Evolutionary conservation across 2,888 invertebrate genomes (phyloP).

Genomic region (Philereme vetulata): DNA sequence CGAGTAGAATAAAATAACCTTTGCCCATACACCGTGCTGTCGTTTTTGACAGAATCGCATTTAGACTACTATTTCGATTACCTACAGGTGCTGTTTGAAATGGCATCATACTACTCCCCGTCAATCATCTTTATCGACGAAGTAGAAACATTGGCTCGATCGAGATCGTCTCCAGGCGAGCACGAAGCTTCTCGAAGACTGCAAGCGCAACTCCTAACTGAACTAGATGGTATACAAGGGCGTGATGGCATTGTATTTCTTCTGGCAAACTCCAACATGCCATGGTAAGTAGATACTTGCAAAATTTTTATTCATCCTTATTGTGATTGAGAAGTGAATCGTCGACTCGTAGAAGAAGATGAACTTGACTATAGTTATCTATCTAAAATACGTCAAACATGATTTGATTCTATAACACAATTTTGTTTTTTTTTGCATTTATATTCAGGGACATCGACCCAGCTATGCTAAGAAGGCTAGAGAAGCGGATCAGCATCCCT

Average conservation of each 20-base stretch:
- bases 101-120: slow-evolving; percentile 93
- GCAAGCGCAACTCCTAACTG: slow-evolving; percentile 93
- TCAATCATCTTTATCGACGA: slow-evolving; percentile 97
- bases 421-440: not conserved
- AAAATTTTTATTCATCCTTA: no score
- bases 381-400: no score
- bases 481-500: slow-evolving; percentile 92
- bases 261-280: slow-evolving; percentile 95
- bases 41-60: no score
- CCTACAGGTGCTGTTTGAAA: slow-evolving; percentile 91
- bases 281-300: slow-evolving; percentile 85
- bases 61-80: no score
- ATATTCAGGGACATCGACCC: slow-evolving; percentile 90
- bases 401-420: not conserved
- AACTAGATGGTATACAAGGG: slow-evolving; percentile 91
- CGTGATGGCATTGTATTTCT: slow-evolving; percentile 88
- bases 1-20: no score
- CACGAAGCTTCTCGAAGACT: slow-evolving; percentile 95
- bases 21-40: no score
- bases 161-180: slow-evolving; percentile 85
- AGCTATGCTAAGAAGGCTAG: slow-evolving; percentile 93
- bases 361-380: no score
- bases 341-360: no score
- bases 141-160: slow-evolving; percentile 92
- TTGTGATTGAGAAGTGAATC: no score